Conservation (phyloP, 2,113 vertebrate genomes). For the Mus pahari region DNA sequence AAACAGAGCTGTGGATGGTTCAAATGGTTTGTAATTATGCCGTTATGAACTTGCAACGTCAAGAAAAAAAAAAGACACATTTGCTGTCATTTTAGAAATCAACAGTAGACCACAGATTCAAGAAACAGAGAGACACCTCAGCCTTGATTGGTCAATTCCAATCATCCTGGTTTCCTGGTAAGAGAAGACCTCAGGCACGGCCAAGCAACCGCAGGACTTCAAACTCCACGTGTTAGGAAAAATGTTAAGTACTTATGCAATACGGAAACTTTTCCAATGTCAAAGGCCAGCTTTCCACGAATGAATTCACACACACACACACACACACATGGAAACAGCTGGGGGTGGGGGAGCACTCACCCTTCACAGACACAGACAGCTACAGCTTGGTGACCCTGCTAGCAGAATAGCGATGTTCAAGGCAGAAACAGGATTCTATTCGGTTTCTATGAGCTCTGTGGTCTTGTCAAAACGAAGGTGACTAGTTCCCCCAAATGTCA, state of each 20-base stretch:
- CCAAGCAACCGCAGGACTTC: not conserved
- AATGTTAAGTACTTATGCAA: not conserved
- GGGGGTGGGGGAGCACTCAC: no score
- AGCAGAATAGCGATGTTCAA: not conserved
- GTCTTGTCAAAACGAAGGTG: slow-evolving; percentile 35
- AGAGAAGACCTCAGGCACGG: slow-evolving; percentile 15
- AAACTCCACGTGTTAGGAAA: slow-evolving; percentile 32
- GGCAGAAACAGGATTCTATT: not conserved
- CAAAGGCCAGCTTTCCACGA: slow-evolving; percentile 39
- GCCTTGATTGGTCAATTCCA: not conserved
- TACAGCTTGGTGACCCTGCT: not conserved
- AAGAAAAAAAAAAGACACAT: not conserved
- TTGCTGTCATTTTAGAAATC: not conserved
- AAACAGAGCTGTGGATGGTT: not conserved
- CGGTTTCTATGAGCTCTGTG: not conserved
- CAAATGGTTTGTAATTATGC: slow-evolving; percentile 2
- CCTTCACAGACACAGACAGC: not conserved
- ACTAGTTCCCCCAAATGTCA: slow-evolving; percentile 66
- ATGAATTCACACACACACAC: not conserved
- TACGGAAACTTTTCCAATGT: not conserved
- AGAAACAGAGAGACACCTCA: not conserved
- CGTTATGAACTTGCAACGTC: not conserved
- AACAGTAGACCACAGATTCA: not conserved
- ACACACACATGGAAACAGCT: not conserved
- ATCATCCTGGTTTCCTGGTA: not conserved